Evolutionary conservation across 2,797 vertebrate species (phyloP), one percentile per base, ranked within the genome.

Genomic region (Bryconaethiops microstoma): DNA sequence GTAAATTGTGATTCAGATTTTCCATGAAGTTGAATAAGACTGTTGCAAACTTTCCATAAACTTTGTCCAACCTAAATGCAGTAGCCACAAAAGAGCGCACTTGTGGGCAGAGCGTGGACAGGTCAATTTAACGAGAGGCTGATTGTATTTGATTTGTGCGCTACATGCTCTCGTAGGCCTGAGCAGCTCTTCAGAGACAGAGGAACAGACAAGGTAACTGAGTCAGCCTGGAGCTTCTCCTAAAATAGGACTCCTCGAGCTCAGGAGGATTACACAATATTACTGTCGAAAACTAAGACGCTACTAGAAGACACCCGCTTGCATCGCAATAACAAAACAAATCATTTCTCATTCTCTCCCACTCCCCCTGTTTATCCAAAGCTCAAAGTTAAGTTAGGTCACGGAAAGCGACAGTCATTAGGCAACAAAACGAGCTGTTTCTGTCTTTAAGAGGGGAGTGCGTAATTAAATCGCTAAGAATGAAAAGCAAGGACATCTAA

Each of bases 261-360:
- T 92, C 91, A 79, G 68, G 39, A 65, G 71, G 88, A 89, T 92
- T 89, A 78, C 87, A 91, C 90, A 91, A 86, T 88, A 91, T 92
- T 87, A 91, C 86, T 89, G 90, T 74, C 23, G n/a, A 76, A 74
- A 17, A 74, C 60, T 70, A 78, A 78, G 77, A 85, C 60, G 85
- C 87, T 79, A 83, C n/a, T 69, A 83, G 79, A 63, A 82, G 84
- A 81, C 54, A 87, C 77, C 48, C 64, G 55, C 79, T 80, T 55
- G 23, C 79, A 63, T 19, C 25, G 65, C 79, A 81, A 63, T 63
- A 68, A 63, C 74, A 63, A 76, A 40, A 81, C 74, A 76, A 60
- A 25, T 68, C 13, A 48, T 74, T 74, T 60, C 60, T 74, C 2
- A 8, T 62, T 70, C 55, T n/a, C 16, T 70, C 57, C 42, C 25